Conservation (phyloP, 2,888 invertebrate genomes). For the Dusona sp. region DNA sequence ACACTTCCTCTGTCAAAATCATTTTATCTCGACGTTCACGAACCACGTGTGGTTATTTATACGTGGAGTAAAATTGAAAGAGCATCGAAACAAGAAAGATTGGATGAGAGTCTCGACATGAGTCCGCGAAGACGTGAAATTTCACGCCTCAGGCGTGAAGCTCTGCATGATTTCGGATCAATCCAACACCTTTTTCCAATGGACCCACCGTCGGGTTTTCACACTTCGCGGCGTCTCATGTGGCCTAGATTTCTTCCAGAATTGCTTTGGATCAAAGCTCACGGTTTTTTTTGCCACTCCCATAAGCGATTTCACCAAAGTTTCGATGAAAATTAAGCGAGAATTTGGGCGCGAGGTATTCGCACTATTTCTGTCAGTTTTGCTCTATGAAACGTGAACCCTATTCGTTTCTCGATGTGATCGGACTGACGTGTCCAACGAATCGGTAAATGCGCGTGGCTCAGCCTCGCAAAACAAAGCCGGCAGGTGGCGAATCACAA, state of each 20-base stretch:
- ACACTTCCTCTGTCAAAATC: constrained; percentile 57
- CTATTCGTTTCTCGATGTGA: constrained; percentile 40
- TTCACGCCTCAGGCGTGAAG: constrained; percentile 63
- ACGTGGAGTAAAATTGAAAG: constrained; percentile 15
- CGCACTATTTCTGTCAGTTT: constrained; percentile 62
- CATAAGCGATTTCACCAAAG: constrained; percentile 26
- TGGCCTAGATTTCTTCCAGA: constrained; percentile 64
- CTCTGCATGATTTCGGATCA: constrained; percentile 51
- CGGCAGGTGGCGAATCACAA: constrained; percentile 81
- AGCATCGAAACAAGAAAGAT: background rate
- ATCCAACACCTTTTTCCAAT: constrained; percentile 50
- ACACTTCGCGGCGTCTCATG: constrained; percentile 31
- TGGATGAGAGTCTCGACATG: background rate
- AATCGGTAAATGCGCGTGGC: constrained; percentile 79
- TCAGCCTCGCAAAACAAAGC: constrained; percentile 75
- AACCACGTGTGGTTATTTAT: constrained; percentile 7
- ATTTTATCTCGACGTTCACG: background rate
- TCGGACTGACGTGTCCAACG: constrained; percentile 79
- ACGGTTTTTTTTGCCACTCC: constrained; percentile 41
- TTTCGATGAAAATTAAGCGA: constrained; percentile 6
- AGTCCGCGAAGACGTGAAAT: constrained; percentile 35
- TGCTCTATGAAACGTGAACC: constrained; percentile 2
- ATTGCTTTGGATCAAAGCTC: constrained; percentile 30
- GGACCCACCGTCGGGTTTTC: constrained; percentile 51
- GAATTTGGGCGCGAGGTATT: constrained; percentile 55